These are phyloP conservation scores for Phalacrocorax pelagicus DNA, from an alignment of 2,113 vertebrate genomes.

Conservation along the genomic window DNA sequence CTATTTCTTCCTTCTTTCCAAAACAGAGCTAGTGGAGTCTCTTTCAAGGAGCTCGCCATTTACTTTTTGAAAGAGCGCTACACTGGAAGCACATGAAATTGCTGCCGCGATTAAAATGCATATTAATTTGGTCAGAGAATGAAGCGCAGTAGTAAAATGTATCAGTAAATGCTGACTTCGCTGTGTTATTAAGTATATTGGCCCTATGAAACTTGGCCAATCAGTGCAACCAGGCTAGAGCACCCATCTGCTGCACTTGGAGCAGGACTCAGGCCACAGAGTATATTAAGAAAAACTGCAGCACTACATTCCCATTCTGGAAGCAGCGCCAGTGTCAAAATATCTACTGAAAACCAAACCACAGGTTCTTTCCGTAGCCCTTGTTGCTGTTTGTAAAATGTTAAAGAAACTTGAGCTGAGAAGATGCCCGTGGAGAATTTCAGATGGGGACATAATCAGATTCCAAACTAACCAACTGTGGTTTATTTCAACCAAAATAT, in stretches of 20 bases:
- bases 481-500: background rate
- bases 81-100: background rate
- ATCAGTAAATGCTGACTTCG: background rate
- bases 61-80: background rate
- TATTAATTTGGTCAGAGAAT: background rate
- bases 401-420: background rate
- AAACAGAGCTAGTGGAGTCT: background rate
- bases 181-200: background rate
- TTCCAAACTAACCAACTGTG: background rate
- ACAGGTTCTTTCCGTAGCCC: background rate
- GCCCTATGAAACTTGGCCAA: background rate
- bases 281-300: background rate
- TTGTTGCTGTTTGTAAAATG: background rate
- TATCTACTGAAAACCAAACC: conserved; percentile 7
- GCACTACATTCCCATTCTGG: background rate
- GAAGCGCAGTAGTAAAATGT: background rate
- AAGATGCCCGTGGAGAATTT: background rate
- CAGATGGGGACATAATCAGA: background rate
- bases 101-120: background rate
- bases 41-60: background rate
- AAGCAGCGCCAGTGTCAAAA: background rate
- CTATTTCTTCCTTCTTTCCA: background rate
- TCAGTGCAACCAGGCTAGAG: background rate
- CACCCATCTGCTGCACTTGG: background rate
- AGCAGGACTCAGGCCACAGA: background rate